Evolutionary conservation across 30 jellyfish, hydroid and myxozoan genomes (phyloP), one percentile per base, ranked within the genome.

Genomic region (Mastigias papua): DNA sequence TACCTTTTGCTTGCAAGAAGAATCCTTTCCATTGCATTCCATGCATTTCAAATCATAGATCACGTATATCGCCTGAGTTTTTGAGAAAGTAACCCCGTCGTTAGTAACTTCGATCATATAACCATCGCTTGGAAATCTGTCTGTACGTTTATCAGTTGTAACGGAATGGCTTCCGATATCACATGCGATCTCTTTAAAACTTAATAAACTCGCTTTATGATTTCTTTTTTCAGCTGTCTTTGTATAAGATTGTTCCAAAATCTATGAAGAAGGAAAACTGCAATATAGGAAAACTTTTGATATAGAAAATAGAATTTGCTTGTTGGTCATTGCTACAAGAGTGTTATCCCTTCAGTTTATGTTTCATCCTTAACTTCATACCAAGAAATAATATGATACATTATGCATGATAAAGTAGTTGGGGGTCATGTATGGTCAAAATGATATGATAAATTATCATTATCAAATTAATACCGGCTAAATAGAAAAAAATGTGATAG

Each of bases 21-120:
- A 63, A n/a, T n/a, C n/a, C 19, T 62, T 75, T 0, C 83, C 83
- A 23, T 48, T 57, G 86, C 97, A 91, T 1, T 15, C 90, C 92
- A 91, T 80, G 54, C 97, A 91, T 61, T 91, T 84, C 29, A 96
- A 91, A 57, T 91, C 97, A 84, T 60, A 91, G 2, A 91, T 83
- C 54, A 91, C 22, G 42, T 66, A 76, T 37, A 73, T 34, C 32
- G 89, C 71, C 22, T 67, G 30, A 11, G 81, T 78, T 25, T 57
- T 61, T 13, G 92, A 67, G 71, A 34, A 91, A 23, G 17, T 71
- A 54, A 0, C 51, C 26, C 80, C 81, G 49, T 91, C 95, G 34
- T 91, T 91, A 7, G 97, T 73, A 4, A 91, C 61, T 30, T 82
- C 88, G 46, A 91, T 80, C 32, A 81, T 1, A 48, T 71, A 91